phyloP scores from a whole-genome alignment of 2,888 invertebrate genomes.

The Allolobophora icterica region DNA sequence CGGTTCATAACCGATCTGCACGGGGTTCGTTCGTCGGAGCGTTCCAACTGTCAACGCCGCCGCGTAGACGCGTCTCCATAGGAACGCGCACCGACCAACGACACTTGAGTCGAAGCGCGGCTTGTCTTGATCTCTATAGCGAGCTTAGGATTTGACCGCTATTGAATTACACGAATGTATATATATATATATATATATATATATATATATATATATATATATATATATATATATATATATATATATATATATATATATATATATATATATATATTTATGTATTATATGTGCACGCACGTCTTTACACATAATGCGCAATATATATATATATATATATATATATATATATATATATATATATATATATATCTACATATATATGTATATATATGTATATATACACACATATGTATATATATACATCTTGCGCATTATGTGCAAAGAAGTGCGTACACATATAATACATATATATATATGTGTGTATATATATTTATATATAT shows the following conservation, averaged over 20 bases:
- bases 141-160: background rate
- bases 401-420: too few relatives aligned
- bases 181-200: background rate
- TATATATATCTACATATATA: background rate
- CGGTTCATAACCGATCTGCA: background rate
- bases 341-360: background rate
- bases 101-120: background rate
- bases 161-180: background rate
- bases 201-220: background rate
- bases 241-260: background rate
- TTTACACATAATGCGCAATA: too few relatives aligned
- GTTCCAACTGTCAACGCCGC: background rate
- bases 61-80: background rate
- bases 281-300: too few relatives aligned
- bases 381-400: background rate
- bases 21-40: background rate
- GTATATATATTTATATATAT: background rate
- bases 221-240: too few relatives aligned
- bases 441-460: too few relatives aligned
- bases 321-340: background rate
- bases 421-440: too few relatives aligned
- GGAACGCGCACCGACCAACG: background rate
- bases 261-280: background rate
- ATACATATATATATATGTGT: background rate
- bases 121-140: slow-evolving; percentile 13